Evolutionary conservation across 2,888 invertebrate species (phyloP).

Genomic region (Heteropelma amictum): DNA sequence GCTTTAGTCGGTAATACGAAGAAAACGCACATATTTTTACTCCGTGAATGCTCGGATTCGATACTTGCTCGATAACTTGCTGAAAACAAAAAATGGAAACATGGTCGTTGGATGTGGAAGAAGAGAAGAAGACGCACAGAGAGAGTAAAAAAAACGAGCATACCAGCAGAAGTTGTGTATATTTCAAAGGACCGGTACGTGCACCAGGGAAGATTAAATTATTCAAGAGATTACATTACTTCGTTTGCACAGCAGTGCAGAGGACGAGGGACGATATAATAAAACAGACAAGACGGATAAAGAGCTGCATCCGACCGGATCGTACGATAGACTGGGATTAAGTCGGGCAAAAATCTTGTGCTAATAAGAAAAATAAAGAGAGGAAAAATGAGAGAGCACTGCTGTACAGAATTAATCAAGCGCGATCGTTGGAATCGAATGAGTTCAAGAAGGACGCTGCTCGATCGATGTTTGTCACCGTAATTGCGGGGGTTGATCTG

Average conservation of each 20-base stretch:
- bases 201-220: conserved; percentile 44
- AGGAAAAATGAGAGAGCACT: not conserved
- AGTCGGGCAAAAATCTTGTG: conserved; percentile 34
- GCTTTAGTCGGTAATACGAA: conserved; percentile 3
- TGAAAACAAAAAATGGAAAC: no score
- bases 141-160: conserved; percentile 1
- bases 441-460: not conserved
- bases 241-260: conserved; percentile 33
- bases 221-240: conserved; percentile 53
- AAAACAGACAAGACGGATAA: conserved; percentile 4
- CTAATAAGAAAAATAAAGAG: conserved; percentile 13
- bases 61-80: no score
- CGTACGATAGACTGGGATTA: conserved; percentile 26
- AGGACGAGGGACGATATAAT: not conserved
- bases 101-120: not conserved
- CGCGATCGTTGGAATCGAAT: conserved; percentile 2
- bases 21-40: conserved; percentile 22
- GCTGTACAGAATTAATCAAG: conserved; percentile 14
- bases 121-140: not conserved
- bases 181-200: conserved; percentile 24
- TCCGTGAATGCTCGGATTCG: conserved; percentile 3
- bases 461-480: conserved; percentile 7
- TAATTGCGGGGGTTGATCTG: not conserved
- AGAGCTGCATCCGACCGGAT: conserved; percentile 31
- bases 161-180: conserved; percentile 28